These are phyloP conservation scores for Lordiphosa collinella DNA, from an alignment of 1,140 invertebrate species.

Conservation along the genomic window DNA sequence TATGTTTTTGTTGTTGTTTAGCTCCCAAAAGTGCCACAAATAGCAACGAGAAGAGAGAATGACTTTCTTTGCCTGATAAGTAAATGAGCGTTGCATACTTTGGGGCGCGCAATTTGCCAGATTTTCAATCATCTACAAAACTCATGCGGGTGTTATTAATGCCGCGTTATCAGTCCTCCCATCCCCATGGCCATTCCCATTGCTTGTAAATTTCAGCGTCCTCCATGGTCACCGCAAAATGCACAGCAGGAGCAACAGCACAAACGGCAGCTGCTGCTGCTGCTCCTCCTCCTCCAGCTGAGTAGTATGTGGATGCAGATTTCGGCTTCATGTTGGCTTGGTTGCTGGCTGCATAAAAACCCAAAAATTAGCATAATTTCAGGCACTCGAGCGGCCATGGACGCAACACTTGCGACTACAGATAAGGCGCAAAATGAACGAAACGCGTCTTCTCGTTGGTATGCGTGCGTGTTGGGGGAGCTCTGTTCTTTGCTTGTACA, in stretches of 20 bases:
- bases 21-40: conserved; percentile 67
- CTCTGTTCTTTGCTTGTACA: conserved; percentile 47
- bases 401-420: conserved; percentile 61
- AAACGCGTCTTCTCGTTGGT: conserved; percentile 28
- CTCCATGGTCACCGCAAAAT: conserved; percentile 26
- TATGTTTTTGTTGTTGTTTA: conserved; percentile 38
- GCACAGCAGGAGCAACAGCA: conserved; percentile 37
- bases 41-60: conserved; percentile 18
- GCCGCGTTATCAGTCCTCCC: conserved; percentile 52
- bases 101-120: conserved; percentile 37
- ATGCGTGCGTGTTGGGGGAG: conserved; percentile 24
- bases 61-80: conserved; percentile 48
- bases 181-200: conserved; percentile 10
- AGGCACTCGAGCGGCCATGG: conserved; percentile 54
- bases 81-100: conserved; percentile 43
- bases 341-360: conserved; percentile 56
- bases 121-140: conserved; percentile 62
- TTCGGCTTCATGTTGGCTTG: conserved; percentile 45
- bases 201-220: conserved; percentile 27
- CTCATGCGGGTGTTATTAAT: conserved; percentile 62
- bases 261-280: conserved; percentile 27
- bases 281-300: conserved; percentile 9
- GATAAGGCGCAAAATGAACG: conserved; percentile 73
- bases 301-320: conserved; percentile 45
- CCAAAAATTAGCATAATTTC: conserved; percentile 74